Conservation (phyloP, 2,113 vertebrate species). For the Ascaphus truei region DNA sequence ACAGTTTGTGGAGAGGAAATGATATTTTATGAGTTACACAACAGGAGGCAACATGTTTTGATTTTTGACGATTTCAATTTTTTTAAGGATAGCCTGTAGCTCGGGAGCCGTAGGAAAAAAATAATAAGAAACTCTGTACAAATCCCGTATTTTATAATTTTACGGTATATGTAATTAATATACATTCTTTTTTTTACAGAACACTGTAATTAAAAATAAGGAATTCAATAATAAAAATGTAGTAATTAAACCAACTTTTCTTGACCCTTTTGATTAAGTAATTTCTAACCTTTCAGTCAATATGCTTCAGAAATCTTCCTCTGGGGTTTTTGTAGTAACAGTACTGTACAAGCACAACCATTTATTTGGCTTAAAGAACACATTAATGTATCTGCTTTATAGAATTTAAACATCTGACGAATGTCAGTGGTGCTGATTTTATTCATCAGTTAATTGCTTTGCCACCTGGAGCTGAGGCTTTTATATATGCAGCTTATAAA, state of each 20-base stretch:
- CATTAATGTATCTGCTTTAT: conserved; percentile 82
- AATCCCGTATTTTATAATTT: too few relatives aligned
- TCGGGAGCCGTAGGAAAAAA: too few relatives aligned
- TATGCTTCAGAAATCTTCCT: conserved; percentile 54
- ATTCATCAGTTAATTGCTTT: conserved; percentile 98
- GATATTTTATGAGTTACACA: too few relatives aligned
- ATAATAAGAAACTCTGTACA: too few relatives aligned
- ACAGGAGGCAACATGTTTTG: too few relatives aligned
- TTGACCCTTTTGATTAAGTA: conserved; percentile 57
- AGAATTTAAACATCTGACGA: conserved; percentile 92
- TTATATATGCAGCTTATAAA: conserved; percentile 89
- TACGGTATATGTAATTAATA: too few relatives aligned
- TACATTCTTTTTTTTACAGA: too few relatives aligned
- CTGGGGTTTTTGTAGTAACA: conserved; percentile 63
- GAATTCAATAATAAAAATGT: background rate
- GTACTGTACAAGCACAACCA: conserved; percentile 70
- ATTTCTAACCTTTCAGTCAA: conserved; percentile 47
- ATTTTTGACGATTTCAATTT: too few relatives aligned
- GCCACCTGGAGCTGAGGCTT: conserved; percentile 83
- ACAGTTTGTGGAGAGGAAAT: too few relatives aligned
- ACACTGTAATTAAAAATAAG: background rate
- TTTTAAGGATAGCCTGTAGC: too few relatives aligned
- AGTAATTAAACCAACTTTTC: conserved; percentile 45
- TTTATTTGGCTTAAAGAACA: conserved; percentile 87
- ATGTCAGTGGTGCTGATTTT: conserved; percentile 86